Evolutionary conservation across 2,797 vertebrate species (phyloP).

Genomic region (Microchirus variegatus): DNA sequence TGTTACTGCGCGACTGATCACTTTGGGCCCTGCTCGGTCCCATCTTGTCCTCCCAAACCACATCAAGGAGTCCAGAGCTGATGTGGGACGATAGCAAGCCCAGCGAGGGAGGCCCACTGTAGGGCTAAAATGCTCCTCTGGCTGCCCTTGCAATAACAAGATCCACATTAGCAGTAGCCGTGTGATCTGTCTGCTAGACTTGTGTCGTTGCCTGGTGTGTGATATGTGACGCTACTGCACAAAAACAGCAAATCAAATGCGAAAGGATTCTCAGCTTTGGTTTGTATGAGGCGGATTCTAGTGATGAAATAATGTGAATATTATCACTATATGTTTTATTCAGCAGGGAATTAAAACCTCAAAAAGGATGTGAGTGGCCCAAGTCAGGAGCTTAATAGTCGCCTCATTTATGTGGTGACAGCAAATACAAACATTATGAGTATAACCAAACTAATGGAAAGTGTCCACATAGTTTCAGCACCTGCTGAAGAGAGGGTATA

Average conservation of each 20-base stretch:
- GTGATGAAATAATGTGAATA: not conserved
- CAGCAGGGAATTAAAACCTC: not conserved
- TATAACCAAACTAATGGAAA: constrained; percentile 39
- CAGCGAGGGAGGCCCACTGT: constrained; percentile 65
- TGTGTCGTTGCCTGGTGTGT: constrained; percentile 36
- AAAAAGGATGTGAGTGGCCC: not conserved
- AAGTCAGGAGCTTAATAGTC: not conserved
- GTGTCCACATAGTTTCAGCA: constrained; percentile 62
- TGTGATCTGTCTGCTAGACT: constrained; percentile 64
- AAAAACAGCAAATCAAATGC: constrained; percentile 44
- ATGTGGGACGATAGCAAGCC: constrained; percentile 80
- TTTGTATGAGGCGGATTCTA: not conserved
- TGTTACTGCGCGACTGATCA: constrained; percentile 83
- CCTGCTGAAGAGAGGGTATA: constrained; percentile 65
- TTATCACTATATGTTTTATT: not conserved
- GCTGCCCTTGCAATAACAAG: constrained; percentile 74
- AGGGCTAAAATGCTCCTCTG: constrained; percentile 71
- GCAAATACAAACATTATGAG: constrained; percentile 5
- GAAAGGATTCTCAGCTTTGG: not conserved
- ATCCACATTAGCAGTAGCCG: constrained; percentile 75
- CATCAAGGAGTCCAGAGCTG: constrained; percentile 74
- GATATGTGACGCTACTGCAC: constrained; percentile 43
- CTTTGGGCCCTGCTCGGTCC: constrained; percentile 75
- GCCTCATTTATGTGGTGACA: not conserved
- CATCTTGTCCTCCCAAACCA: constrained; percentile 83